Percentiles rank a stretch among this genome's conserved stretches.
Conservation (phyloP, 2,888 invertebrate species). For the Geophilus truncorum region DNA sequence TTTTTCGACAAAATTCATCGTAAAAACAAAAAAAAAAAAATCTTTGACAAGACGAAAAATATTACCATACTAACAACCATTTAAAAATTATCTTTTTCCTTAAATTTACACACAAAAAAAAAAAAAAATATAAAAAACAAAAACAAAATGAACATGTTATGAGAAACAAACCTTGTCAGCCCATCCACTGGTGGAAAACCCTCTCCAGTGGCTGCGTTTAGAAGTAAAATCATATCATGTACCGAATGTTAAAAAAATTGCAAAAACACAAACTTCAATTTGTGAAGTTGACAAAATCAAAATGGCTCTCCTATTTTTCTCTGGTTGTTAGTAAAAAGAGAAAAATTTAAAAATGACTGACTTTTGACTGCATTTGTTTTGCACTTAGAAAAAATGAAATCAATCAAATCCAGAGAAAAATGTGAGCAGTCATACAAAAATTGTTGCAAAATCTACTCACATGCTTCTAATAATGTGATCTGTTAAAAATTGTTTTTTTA, state of each 20-base stretch:
- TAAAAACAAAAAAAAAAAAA: background rate
- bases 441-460: constrained; percentile 18
- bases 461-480: background rate
- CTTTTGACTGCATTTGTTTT: background rate
- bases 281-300: constrained; percentile 19
- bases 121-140: background rate
- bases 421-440: constrained; percentile 34
- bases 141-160: background rate
- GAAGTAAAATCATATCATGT: constrained; percentile 37
- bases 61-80: constrained; percentile 14
- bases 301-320: constrained; percentile 34
- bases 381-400: background rate
- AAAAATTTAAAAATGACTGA: too few relatives aligned
- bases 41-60: background rate
- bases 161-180: constrained; percentile 41
- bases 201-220: constrained; percentile 42
- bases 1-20: background rate
- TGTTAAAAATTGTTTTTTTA: too few relatives aligned
- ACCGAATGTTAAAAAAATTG: constrained; percentile 29
- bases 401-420: constrained; percentile 32
- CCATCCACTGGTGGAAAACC: constrained; percentile 40
- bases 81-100: background rate
- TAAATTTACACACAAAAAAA: background rate
- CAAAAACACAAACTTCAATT: constrained; percentile 33
- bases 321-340: constrained; percentile 18